These are phyloP conservation scores for Canis aureus DNA, from an alignment of 2,113 vertebrate species.

Conservation along the genomic window DNA sequence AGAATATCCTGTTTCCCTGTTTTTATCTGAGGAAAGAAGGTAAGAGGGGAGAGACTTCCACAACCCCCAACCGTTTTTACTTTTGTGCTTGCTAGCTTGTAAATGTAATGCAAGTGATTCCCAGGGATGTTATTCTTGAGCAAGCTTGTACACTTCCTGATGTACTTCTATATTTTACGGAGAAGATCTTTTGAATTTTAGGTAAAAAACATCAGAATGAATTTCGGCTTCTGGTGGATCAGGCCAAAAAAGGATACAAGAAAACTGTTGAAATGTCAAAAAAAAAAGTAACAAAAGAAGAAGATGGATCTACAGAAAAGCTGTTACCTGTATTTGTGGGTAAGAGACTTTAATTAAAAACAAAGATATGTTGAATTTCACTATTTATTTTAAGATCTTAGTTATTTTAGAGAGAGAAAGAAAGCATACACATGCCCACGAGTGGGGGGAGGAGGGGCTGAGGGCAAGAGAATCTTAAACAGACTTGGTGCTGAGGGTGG, in stretches of 20 bases:
- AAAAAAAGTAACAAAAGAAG: neutral
- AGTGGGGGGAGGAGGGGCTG: neutral
- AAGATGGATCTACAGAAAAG: constrained; percentile 21
- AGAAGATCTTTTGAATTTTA: constrained; percentile 83
- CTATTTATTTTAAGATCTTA: neutral
- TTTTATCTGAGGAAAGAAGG: neutral
- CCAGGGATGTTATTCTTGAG: neutral
- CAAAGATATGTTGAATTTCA: neutral
- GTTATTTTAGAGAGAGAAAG: neutral
- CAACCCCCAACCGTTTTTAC: neutral
- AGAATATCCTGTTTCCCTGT: neutral
- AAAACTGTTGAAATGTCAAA: constrained; percentile 71
- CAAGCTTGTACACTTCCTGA: neutral
- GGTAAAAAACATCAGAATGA: constrained; percentile 93
- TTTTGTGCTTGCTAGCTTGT: neutral
- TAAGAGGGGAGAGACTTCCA: neutral
- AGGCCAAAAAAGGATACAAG: constrained; percentile 90
- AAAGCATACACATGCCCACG: no score
- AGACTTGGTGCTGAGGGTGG: neutral
- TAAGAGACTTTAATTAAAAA: constrained; percentile 71
- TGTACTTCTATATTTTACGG: neutral
- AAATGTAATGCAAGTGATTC: neutral
- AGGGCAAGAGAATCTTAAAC: neutral
- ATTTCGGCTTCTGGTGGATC: constrained; percentile 92
- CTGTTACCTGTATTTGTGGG: constrained; percentile 42